Evolutionary conservation across 2,888 invertebrate species (phyloP).

Genomic region (Cantharis flavilabris): DNA sequence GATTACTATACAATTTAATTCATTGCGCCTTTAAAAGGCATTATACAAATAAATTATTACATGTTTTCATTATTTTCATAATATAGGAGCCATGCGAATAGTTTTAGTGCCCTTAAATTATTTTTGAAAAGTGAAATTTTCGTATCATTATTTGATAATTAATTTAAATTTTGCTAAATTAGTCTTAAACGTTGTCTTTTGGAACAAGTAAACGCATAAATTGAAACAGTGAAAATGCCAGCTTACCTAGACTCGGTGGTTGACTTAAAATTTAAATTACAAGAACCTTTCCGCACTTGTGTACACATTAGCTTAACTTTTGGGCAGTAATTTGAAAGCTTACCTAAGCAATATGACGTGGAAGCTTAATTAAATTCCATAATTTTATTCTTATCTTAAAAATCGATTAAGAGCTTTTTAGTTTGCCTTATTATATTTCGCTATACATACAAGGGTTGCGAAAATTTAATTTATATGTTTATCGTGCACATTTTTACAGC

Average conservation of each 20-base stretch:
- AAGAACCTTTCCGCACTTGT: slow-evolving; percentile 20
- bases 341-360: slow-evolving; percentile 23
- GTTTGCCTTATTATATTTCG: not conserved
- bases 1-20: slow-evolving; percentile 46
- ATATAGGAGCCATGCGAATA: slow-evolving; percentile 16
- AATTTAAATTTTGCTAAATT: not conserved
- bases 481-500: not conserved
- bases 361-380: slow-evolving; percentile 27
- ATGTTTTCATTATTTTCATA: slow-evolving; percentile 35
- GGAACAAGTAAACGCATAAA: not conserved
- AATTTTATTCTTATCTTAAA: slow-evolving; percentile 24
- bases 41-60: slow-evolving; percentile 43
- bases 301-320: slow-evolving; percentile 26
- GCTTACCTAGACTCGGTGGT: not conserved
- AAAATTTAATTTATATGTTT: not conserved
- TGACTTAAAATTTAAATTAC: slow-evolving; percentile 17
- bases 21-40: slow-evolving; percentile 42
- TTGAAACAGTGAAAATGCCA: not conserved
- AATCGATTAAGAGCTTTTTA: slow-evolving; percentile 3
- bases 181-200: not conserved
- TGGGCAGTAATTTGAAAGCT: slow-evolving; percentile 23
- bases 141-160: not conserved
- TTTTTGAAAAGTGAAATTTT: slow-evolving; percentile 3
- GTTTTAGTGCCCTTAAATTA: slow-evolving; percentile 34
- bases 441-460: not conserved